These are phyloP conservation scores for Anniella stebbinsi DNA, from an alignment of 2,797 vertebrate species.

Conservation along the genomic window DNA sequence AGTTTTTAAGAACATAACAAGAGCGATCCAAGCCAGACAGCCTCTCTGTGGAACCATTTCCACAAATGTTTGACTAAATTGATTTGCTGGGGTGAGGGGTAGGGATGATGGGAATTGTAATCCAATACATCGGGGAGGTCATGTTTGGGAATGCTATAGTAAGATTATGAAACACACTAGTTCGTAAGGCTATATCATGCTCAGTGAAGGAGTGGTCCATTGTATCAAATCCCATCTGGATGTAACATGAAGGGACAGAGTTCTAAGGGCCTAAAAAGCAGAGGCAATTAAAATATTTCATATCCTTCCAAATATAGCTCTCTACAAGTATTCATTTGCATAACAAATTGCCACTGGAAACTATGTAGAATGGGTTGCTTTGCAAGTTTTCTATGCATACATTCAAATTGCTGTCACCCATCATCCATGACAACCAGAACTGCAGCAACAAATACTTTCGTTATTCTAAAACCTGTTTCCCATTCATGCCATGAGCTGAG, in stretches of 20 bases:
- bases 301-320: conserved; percentile 35
- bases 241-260: neutral
- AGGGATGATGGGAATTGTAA: no score
- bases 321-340: conserved; percentile 42
- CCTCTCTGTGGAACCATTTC: no score
- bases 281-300: neutral
- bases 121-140: no score
- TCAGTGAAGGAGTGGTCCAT: conserved; percentile 7
- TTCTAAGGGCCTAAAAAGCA: neutral
- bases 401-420: conserved; percentile 64
- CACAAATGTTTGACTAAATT: no score
- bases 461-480: conserved; percentile 46
- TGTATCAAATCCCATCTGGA: neutral
- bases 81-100: no score
- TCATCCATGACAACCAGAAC: conserved; percentile 60
- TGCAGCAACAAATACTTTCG: conserved; percentile 19
- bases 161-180: neutral
- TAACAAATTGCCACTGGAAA: conserved; percentile 39
- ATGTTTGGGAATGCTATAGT: no score
- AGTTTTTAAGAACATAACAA: no score
- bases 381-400: conserved; percentile 52
- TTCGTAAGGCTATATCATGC: conserved; percentile 24
- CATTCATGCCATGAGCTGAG: conserved; percentile 33
- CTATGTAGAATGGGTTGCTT: conserved; percentile 23
- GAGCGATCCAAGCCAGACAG: no score